These are phyloP conservation scores for Choristoneura fumiferana DNA, from an alignment of 1,140 invertebrate species.

Conservation along the genomic window DNA sequence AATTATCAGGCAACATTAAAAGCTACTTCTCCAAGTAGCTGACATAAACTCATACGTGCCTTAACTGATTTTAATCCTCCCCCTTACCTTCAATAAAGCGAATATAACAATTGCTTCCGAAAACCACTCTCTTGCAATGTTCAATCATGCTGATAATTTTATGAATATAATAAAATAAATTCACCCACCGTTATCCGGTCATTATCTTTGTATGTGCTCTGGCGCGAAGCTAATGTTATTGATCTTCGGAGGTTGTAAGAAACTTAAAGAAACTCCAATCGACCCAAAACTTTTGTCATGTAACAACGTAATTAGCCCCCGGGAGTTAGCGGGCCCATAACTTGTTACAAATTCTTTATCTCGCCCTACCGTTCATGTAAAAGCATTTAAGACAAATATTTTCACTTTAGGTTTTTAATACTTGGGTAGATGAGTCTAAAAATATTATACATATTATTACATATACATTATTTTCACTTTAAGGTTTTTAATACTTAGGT, in stretches of 20 bases:
- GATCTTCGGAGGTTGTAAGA: conserved; percentile 40
- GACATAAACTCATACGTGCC: no score
- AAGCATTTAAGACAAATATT: conserved; percentile 30
- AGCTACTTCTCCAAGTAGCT: no score
- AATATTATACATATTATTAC: no score
- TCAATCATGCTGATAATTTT: conserved; percentile 15
- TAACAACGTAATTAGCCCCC: conserved; percentile 59
- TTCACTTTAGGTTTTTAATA: conserved; percentile 18
- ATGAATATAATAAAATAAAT: conserved; percentile 13
- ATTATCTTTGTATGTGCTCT: conserved; percentile 35
- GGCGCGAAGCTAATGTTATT: conserved; percentile 52
- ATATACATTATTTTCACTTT: conserved; percentile 24
- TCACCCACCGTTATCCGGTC: conserved; percentile 17
- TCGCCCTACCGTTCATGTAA: conserved; percentile 44
- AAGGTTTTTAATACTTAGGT: neutral
- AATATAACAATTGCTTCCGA: no score
- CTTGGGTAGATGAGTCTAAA: no score
- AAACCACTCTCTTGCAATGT: conserved; percentile 2
- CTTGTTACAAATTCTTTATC: conserved; percentile 60
- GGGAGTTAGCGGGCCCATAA: conserved; percentile 44
- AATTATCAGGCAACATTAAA: no score
- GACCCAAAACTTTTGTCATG: conserved; percentile 60
- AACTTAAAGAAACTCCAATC: conserved; percentile 45
- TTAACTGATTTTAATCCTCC: no score
- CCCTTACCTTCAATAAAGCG: no score